These are phyloP conservation scores for Pteronura brasiliensis DNA, from an alignment of 2,113 vertebrate genomes.

Conservation along the genomic window DNA sequence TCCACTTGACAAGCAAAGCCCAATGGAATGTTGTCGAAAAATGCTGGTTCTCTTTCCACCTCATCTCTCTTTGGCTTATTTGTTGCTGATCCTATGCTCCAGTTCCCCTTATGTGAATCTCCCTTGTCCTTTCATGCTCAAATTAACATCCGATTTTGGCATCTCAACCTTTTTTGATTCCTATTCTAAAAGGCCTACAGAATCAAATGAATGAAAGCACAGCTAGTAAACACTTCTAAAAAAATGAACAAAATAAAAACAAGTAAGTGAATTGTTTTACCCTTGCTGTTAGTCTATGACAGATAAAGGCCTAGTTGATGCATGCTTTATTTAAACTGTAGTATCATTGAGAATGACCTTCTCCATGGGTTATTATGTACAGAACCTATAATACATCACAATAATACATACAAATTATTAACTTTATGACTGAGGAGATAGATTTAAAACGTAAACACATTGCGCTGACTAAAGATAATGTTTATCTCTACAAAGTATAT, in stretches of 20 bases:
- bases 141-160: constrained; percentile 51
- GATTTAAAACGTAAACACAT: background rate
- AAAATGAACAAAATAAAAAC: constrained; percentile 34
- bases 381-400: background rate
- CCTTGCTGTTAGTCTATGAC: background rate
- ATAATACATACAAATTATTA: background rate
- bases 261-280: constrained; percentile 10
- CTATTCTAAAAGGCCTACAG: background rate
- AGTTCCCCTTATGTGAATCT: constrained; percentile 58
- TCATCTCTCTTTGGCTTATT: constrained; percentile 39
- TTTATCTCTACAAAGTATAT: constrained; percentile 21
- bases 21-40: constrained; percentile 37
- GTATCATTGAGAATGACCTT: constrained; percentile 3
- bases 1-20: constrained; percentile 56
- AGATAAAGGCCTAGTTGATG: constrained; percentile 5
- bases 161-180: constrained; percentile 2
- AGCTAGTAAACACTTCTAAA: constrained; percentile 36
- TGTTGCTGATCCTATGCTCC: constrained; percentile 63
- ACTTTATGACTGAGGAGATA: background rate
- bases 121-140: constrained; percentile 61
- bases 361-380: background rate
- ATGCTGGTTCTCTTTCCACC: constrained; percentile 25
- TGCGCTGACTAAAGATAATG: background rate
- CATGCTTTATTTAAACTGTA: background rate
- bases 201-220: constrained; percentile 41